A percentile compares a stretch with the other conserved stretches of the same genome.
phyloP scores from a whole-genome alignment of 1,140 invertebrate species.

The Drosophila jambulina region DNA sequence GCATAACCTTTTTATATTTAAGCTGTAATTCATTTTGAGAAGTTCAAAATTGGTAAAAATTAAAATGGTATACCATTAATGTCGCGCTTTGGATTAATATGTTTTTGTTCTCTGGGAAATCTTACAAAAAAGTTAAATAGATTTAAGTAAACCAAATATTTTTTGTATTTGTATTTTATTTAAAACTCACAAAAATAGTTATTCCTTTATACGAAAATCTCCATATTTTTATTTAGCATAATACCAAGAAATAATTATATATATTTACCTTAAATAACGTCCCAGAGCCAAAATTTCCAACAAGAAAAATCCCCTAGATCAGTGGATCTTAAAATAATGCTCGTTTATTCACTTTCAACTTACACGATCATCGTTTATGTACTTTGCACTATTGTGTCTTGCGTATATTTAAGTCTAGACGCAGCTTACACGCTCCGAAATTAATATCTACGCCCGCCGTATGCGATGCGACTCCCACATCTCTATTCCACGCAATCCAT shows the following conservation, averaged over 20 bases:
- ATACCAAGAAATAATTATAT: too few relatives aligned
- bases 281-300: too few relatives aligned
- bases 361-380: slow-evolving; percentile 64
- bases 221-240: too few relatives aligned
- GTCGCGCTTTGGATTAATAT: not conserved
- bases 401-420: slow-evolving; percentile 66
- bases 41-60: not conserved
- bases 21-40: not conserved
- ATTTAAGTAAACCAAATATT: not conserved
- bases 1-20: not conserved
- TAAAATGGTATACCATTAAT: not conserved
- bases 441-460: slow-evolving; percentile 55
- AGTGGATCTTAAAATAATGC: slow-evolving; percentile 45
- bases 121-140: not conserved
- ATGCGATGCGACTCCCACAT: slow-evolving; percentile 13
- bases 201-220: too few relatives aligned
- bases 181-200: too few relatives aligned
- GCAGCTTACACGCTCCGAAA: slow-evolving; percentile 44
- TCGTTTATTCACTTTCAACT: slow-evolving; percentile 73
- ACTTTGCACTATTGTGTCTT: slow-evolving; percentile 76
- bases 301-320: slow-evolving; percentile 1
- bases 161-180: not conserved
- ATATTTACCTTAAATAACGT: too few relatives aligned
- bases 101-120: not conserved
- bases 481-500: slow-evolving; percentile 12